Evolutionary conservation across 2,888 invertebrate genomes (phyloP), one percentile per base, ranked within the genome.

Genomic region (Aporophyla nigra): DNA sequence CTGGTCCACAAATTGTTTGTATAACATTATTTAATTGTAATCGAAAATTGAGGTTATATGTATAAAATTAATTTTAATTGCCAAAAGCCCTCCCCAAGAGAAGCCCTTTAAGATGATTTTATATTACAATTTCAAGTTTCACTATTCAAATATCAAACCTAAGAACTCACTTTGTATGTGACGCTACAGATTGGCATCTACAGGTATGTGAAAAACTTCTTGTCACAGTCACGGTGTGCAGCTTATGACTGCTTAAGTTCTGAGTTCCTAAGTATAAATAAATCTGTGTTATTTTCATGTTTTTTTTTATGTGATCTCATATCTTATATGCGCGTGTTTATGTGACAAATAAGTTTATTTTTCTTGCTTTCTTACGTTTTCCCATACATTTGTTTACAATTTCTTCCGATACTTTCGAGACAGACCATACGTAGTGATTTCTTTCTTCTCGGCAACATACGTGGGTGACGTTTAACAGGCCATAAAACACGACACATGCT

Each of bases 391-490:
- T 46, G 43, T 46, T 46, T 46, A 46, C 43, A 46, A 10, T 46
- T 46, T 46, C 43, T 46, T 46, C 0, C 9, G 1, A 16, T 16
- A 16, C 16, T 9, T 63, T 63, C 43, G 2, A 16, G n/a, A 63
- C 14, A 16, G n/a, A 43, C 16, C 9, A 68, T 74, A 82, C 56
- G 63, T 70, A 68, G 53, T 49, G 46, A 80, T 78, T 79, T 87
- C 80, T 87, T 82, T 80, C 69, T 79, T 71, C 46, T 66, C 65
- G 72, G 40, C 74, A 69, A 76, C 79, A 74, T 54, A 76, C 71
- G 78, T 83, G 83, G 80, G 76, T 82, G 87, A 88, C 67, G 75
- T 78, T 83, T 82, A 80, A 87, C 89, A 83, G 67, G 27, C 76
- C 63, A 85, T 87, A 87, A 87, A 87, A 78, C 71, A 88, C 76